Evolutionary conservation across 35 echinoderm and acorn worm species (phyloP).

Genomic region (Stichopus chloronotus): DNA sequence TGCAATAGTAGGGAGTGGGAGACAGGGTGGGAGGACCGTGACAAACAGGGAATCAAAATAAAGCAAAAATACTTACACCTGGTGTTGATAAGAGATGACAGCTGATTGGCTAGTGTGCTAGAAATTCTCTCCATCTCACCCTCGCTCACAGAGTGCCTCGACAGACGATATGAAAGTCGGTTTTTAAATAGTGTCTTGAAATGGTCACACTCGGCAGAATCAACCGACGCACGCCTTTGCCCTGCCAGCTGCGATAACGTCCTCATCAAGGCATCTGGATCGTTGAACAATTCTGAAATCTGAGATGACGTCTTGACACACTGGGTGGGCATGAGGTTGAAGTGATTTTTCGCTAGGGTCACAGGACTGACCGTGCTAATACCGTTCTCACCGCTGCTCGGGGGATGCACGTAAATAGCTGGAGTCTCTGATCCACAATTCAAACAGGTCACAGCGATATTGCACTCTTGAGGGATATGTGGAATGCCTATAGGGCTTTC

Average conservation of each 20-base stretch:
- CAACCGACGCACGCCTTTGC: constrained; percentile 63
- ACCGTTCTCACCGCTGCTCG: background rate
- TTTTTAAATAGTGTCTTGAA: constrained; percentile 68
- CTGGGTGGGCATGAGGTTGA: constrained; percentile 23
- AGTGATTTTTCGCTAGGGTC: constrained; percentile 31
- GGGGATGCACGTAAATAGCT: constrained; percentile 54
- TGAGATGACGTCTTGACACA: background rate
- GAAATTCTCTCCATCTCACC: constrained; percentile 43
- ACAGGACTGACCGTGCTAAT: background rate
- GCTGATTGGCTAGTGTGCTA: constrained; percentile 30
- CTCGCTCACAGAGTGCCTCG: constrained; percentile 76
- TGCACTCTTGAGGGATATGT: constrained; percentile 43
- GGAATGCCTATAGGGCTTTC: constrained; percentile 28
- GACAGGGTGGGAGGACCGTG: too few relatives aligned
- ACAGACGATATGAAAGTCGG: constrained; percentile 66
- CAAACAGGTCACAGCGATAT: constrained; percentile 51
- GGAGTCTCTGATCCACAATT: constrained; percentile 64
- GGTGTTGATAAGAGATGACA: constrained; percentile 45
- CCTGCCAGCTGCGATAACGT: constrained; percentile 38
- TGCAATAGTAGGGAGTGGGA: too few relatives aligned
- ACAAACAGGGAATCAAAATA: too few relatives aligned
- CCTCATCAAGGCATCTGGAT: constrained; percentile 48
- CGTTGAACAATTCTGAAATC: constrained; percentile 32
- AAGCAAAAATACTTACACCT: constrained; percentile 20
- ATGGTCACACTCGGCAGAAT: constrained; percentile 70